phyloP scores from a whole-genome alignment of 2,113 vertebrate species.

The Drymodes brunneopygia region DNA sequence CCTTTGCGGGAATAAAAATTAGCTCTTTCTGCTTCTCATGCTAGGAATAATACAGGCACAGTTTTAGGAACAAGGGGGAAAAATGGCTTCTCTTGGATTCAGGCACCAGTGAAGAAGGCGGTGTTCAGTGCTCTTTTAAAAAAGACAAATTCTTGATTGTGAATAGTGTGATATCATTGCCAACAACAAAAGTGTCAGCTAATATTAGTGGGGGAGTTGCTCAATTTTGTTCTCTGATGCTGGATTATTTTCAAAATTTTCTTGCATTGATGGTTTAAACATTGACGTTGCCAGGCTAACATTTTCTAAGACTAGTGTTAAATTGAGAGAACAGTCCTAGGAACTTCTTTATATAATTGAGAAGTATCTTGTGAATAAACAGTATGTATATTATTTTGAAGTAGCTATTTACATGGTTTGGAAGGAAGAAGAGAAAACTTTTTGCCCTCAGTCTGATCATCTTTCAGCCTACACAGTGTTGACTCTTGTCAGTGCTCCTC shows the following conservation, averaged over 20 bases:
- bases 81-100: background rate
- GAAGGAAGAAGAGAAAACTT: background rate
- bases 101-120: background rate
- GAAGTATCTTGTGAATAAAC: background rate
- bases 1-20: conserved; percentile 18
- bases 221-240: background rate
- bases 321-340: background rate
- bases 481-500: background rate
- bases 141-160: background rate
- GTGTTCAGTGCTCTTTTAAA: background rate
- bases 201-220: background rate
- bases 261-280: background rate
- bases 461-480: background rate
- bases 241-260: background rate
- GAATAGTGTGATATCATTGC: background rate
- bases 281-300: background rate
- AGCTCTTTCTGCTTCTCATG: background rate
- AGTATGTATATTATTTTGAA: background rate
- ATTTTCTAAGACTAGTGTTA: background rate
- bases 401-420: background rate
- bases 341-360: background rate
- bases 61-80: background rate
- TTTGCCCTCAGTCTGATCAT: background rate
- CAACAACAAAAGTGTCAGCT: background rate
- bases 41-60: background rate